Conservation (phyloP, 2,888 invertebrate genomes). For the Microctonus hyperodae region DNA sequence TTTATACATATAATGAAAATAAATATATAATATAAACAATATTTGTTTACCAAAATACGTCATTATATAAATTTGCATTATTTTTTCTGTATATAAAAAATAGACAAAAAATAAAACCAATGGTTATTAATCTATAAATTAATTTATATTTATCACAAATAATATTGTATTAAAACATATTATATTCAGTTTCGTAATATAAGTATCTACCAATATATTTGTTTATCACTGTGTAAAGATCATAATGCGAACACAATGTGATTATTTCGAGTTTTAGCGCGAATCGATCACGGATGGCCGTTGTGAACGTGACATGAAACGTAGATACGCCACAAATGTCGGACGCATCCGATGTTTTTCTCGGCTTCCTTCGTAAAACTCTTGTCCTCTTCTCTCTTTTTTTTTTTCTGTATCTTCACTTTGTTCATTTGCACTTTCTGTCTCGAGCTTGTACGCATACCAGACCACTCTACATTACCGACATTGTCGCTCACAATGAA, state of each 20-base stretch:
- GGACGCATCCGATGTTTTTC: constrained; percentile 32
- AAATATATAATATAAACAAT: background rate
- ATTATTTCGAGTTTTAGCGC: constrained; percentile 15
- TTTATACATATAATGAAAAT: too few species aligned
- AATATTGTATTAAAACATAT: too few species aligned
- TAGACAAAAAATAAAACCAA: background rate
- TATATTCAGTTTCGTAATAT: too few species aligned
- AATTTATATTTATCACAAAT: too few species aligned
- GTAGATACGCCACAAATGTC: constrained; percentile 19
- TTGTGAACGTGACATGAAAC: constrained; percentile 36
- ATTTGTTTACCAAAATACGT: background rate
- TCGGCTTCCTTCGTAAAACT: constrained; percentile 3
- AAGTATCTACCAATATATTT: background rate
- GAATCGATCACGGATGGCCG: constrained; percentile 35
- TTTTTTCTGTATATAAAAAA: background rate
- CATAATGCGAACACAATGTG: background rate
- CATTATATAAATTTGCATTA: background rate
- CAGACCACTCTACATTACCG: constrained; percentile 33
- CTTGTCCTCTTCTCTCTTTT: constrained; percentile 21
- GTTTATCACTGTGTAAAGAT: background rate
- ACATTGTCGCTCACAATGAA: constrained; percentile 31
- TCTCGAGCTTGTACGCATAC: constrained; percentile 27
- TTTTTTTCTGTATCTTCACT: background rate
- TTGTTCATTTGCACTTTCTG: constrained; percentile 10
- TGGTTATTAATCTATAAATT: too few species aligned